Conservation (phyloP, 2,888 invertebrate genomes). For the Leptopilina myrica region DNA sequence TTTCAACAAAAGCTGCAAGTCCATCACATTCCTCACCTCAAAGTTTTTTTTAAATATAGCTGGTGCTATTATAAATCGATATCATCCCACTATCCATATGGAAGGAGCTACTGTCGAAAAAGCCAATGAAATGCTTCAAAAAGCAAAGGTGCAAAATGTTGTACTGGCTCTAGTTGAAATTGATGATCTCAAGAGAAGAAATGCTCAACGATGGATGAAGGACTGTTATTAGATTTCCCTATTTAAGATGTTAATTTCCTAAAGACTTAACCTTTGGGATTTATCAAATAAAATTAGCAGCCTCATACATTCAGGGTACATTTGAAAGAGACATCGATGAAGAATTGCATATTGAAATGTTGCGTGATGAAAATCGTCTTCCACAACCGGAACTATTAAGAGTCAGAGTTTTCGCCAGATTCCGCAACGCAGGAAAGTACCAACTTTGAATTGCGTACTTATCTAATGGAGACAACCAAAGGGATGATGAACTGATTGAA, state of each 20-base stretch:
- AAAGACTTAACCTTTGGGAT: slow-evolving; percentile 47
- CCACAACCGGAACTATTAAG: slow-evolving; percentile 43
- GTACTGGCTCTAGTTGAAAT: slow-evolving; percentile 49
- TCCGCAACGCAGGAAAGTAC: slow-evolving; percentile 11
- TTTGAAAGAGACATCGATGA: slow-evolving; percentile 4
- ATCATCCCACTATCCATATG: too few relatives aligned
- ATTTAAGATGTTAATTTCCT: slow-evolving; percentile 39
- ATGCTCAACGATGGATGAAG: slow-evolving; percentile 46
- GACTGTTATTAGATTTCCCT: slow-evolving; percentile 44
- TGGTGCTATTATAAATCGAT: too few relatives aligned
- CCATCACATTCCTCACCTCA: too few relatives aligned
- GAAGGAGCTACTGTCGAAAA: too few relatives aligned
- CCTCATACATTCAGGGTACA: slow-evolving; percentile 34
- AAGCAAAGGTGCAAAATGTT: slow-evolving; percentile 45
- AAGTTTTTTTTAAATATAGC: too few relatives aligned
- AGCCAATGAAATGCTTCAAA: slow-evolving; percentile 28
- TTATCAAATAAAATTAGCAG: slow-evolving; percentile 46
- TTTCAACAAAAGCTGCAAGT: too few relatives aligned
- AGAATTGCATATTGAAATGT: slow-evolving; percentile 41
- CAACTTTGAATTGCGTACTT: too few relatives aligned
- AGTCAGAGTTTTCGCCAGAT: slow-evolving; percentile 43
- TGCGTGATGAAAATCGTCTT: slow-evolving; percentile 39
- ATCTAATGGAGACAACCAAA: too few relatives aligned
- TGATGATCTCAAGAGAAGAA: slow-evolving; percentile 45
- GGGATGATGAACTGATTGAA: too few relatives aligned